Conservation (phyloP, 2,888 invertebrate genomes). For the Phlogophora meticulosa region DNA sequence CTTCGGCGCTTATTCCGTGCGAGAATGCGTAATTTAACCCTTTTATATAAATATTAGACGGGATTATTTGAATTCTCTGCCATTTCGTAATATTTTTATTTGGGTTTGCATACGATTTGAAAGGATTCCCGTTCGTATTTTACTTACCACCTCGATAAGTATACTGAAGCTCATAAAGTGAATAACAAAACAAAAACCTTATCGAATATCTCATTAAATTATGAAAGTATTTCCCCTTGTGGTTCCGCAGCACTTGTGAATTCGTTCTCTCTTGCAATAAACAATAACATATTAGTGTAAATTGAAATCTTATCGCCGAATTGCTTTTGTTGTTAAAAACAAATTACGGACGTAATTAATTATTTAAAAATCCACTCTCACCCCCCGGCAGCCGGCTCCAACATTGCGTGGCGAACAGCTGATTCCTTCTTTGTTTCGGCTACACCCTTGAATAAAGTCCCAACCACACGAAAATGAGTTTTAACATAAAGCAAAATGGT, state of each 20-base stretch:
- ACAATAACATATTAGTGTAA: conserved; percentile 45
- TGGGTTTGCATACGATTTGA: conserved; percentile 39
- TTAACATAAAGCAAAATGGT: background rate
- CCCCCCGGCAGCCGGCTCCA: conserved; percentile 45
- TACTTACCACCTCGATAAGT: conserved; percentile 30
- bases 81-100: conserved; percentile 62
- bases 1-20: conserved; percentile 46
- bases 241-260: background rate
- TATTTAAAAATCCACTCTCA: conserved; percentile 63
- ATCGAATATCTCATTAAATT: background rate
- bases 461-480: background rate
- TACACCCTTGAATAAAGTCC: conserved; percentile 51
- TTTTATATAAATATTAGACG: conserved; percentile 66
- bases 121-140: conserved; percentile 45
- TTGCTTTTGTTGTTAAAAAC: conserved; percentile 49
- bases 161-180: conserved; percentile 16
- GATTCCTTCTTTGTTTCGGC: conserved; percentile 65
- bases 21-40: conserved; percentile 64
- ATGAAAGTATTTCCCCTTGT: background rate
- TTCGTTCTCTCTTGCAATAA: conserved; percentile 22
- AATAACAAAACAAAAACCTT: conserved; percentile 1
- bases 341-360: conserved; percentile 60
- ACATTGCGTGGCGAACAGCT: conserved; percentile 68
- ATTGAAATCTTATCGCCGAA: conserved; percentile 51
- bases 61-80: conserved; percentile 61